A percentile compares a stretch with the other conserved stretches of the same genome.
Evolutionary conservation across 2,888 invertebrate species (phyloP).

Genomic region (Hemistola chrysoprasaria): DNA sequence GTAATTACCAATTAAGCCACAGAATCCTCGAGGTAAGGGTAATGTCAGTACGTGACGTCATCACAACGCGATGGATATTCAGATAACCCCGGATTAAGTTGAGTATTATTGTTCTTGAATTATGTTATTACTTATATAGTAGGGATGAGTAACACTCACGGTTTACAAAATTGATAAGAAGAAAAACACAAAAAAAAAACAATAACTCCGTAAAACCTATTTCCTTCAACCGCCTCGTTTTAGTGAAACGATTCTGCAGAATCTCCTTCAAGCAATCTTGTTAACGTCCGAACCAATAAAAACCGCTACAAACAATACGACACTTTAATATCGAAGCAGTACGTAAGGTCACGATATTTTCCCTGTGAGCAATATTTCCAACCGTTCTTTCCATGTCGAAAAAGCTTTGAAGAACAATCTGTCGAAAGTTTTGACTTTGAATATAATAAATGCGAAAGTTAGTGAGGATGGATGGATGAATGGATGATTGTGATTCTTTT

Average conservation of each 20-base stretch:
- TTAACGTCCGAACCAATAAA: conserved; percentile 39
- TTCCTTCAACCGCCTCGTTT: not conserved
- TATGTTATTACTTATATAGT: no score
- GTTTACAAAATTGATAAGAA: conserved; percentile 6
- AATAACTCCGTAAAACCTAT: conserved; percentile 1
- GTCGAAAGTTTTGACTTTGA: no score
- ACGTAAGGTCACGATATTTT: not conserved
- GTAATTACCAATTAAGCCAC: conserved; percentile 5
- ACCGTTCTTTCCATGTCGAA: no score
- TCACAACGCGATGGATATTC: conserved; percentile 19
- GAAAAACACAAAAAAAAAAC: not conserved
- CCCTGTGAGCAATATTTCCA: no score
- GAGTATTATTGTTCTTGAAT: conserved; percentile 16
- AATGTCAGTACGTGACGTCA: conserved; percentile 25
- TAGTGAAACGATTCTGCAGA: conserved; percentile 16
- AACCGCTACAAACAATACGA: conserved; percentile 25
- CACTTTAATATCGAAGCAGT: not conserved
- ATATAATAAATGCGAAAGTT: no score
- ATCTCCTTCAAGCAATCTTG: conserved; percentile 29
- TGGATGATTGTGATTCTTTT: no score
- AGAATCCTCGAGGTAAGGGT: conserved; percentile 12
- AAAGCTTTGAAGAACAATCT: no score
- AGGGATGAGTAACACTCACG: not conserved
- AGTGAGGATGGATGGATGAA: no score
- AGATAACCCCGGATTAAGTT: conserved; percentile 21